Evolutionary conservation across 2,113 vertebrate genomes (phyloP), one percentile per base, ranked within the genome.

Genomic region (Salvelinus sp.): DNA sequence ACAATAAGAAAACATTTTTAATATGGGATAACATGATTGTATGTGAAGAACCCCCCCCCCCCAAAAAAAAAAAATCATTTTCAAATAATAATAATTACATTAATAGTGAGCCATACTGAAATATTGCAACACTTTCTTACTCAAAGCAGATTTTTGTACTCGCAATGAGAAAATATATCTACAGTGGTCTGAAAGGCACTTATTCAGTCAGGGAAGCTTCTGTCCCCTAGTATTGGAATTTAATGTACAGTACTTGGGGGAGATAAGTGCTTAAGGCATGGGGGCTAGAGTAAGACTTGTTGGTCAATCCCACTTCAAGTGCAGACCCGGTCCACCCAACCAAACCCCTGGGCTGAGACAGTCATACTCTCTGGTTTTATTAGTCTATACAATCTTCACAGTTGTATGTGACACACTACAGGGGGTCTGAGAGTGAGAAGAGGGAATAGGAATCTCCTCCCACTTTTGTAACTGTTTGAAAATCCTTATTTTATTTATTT

Each of bases 1-100:
- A 85, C 64, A 77, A 50, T 71, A 88, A 83, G 81, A 88, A 84
- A 89, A 84, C 30, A 68, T 64, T 71, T 84, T 86, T 83, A 82
- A 78, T 84, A 87, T 78, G 58, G 69, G 83, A 88, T 80, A 33
- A 80, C 58, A 54, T 74, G 44, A n/a, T 64, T 0, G 64, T 66
- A 57, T 62, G 28, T 74, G 33, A 22, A 60, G 60, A 63, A 22
- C 1, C 6, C 10, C 5, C 23, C 23, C 7, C 16, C 30, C 30
- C 30, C 4, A 4, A 16, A 62, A 62, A 62, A 22, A 25, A 25
- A 25, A n/a, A n/a, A n/a, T n/a, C 25, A 0, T 25, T 25, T 25
- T 25, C 25, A 25, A 63, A 9, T n/a, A 22, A 9, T 16, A 54
- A 16, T 9, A 50, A 72, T 18, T 23, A 20, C 28, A 33, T 33